phyloP scores from a whole-genome alignment of 2,888 invertebrate genomes.

The Xestia xanthographa region DNA sequence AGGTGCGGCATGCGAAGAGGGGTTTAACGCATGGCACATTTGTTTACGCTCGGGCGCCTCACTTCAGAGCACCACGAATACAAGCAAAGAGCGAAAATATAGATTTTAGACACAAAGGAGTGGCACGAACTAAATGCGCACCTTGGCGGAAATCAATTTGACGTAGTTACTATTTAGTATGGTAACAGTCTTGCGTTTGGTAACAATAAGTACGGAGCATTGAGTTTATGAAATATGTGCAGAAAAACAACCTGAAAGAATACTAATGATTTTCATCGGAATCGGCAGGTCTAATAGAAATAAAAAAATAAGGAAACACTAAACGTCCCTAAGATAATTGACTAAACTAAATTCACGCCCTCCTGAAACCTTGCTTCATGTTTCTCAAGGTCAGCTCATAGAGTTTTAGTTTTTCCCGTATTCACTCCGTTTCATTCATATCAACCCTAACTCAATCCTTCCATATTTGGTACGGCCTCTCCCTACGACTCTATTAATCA shows the following conservation, averaged over 20 bases:
- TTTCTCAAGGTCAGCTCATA: not conserved
- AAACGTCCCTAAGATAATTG: not conserved
- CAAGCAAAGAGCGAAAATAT: constrained; percentile 48
- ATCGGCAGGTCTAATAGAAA: not conserved
- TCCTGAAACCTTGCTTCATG: not conserved
- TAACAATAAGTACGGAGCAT: constrained; percentile 20
- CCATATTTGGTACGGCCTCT: not conserved
- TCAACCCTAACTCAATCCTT: not conserved
- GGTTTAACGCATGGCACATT: constrained; percentile 57
- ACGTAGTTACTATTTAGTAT: constrained; percentile 17
- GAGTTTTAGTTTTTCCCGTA: not conserved
- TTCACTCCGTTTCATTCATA: constrained; percentile 18
- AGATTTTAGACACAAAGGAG: constrained; percentile 55
- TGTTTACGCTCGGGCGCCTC: constrained; percentile 69
- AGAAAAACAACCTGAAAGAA: not conserved
- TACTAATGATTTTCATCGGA: not conserved
- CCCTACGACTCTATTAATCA: not conserved
- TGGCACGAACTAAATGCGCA: constrained; percentile 39
- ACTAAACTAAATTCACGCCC: not conserved
- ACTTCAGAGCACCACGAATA: constrained; percentile 68
- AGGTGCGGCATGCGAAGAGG: constrained; percentile 42
- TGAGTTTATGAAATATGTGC: not conserved
- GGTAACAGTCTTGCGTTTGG: constrained; percentile 38
- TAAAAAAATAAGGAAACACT: not conserved
- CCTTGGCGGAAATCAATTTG: constrained; percentile 41